These are phyloP conservation scores for Pogona vitticeps DNA, from an alignment of 2,113 vertebrate genomes.

Conservation along the genomic window DNA sequence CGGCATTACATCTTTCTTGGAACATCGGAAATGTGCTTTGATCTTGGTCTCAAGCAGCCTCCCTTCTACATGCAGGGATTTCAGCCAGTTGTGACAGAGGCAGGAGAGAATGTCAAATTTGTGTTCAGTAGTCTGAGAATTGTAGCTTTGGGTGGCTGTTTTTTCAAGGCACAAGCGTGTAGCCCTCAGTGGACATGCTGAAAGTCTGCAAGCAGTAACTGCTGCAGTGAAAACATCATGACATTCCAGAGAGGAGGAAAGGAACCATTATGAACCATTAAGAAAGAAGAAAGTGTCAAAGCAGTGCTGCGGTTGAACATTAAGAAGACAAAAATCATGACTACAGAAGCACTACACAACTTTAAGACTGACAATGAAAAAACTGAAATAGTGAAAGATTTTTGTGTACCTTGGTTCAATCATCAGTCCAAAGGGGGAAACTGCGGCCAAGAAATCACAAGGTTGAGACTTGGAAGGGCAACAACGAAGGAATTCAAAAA, in stretches of 20 bases:
- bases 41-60: background rate
- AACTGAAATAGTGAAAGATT: too few relatives aligned
- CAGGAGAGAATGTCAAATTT: background rate
- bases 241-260: background rate
- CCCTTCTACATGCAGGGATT: too few relatives aligned
- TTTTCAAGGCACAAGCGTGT: background rate
- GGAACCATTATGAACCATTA: background rate
- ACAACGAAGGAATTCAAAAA: background rate
- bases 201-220: background rate
- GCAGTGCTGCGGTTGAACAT: too few relatives aligned
- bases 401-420: background rate
- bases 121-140: background rate
- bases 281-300: too few relatives aligned
- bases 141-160: background rate
- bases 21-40: slow-evolving; percentile 2
- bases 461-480: background rate
- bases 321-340: too few relatives aligned
- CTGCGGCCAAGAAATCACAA: too few relatives aligned
- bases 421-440: too few relatives aligned
- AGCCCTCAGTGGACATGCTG: background rate
- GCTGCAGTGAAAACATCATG: background rate
- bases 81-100: background rate
- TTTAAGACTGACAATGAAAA: too few relatives aligned
- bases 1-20: background rate
- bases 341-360: too few relatives aligned